Conservation (phyloP, 2,113 vertebrate genomes). For the Lampris megalopsis region DNA sequence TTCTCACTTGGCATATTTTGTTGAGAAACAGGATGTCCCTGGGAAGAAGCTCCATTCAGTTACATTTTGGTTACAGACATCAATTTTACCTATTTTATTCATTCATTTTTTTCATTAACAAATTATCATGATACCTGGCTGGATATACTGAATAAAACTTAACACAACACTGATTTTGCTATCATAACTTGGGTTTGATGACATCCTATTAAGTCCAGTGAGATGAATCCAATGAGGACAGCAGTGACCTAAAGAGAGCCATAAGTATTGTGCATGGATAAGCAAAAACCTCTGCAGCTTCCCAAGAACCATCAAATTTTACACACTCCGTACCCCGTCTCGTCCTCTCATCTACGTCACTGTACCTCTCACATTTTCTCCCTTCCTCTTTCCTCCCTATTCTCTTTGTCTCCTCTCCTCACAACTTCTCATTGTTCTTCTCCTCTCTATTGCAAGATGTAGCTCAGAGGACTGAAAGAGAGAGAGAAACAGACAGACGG, state of each 20-base stretch:
- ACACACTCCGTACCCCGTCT: not conserved
- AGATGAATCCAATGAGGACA: constrained; percentile 4
- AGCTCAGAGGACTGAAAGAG: too few relatives aligned
- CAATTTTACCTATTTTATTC: too few relatives aligned
- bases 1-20: not conserved
- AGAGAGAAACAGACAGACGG: too few relatives aligned
- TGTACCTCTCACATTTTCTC: not conserved
- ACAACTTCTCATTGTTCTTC: too few relatives aligned
- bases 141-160: not conserved
- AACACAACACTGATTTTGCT: not conserved
- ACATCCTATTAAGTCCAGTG: constrained; percentile 7
- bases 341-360: not conserved
- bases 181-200: constrained; percentile 1
- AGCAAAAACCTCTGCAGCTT: not conserved
- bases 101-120: too few relatives aligned
- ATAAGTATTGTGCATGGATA: not conserved
- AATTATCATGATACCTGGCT: not conserved
- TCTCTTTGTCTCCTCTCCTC: not conserved
- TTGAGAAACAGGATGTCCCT: not conserved
- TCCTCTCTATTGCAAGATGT: too few relatives aligned
- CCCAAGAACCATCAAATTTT: not conserved
- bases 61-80: too few relatives aligned
- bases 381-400: not conserved
- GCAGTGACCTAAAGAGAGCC: not conserved
- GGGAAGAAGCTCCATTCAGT: too few relatives aligned